Evolutionary conservation across 1,140 invertebrate species (phyloP).

Genomic region (Euura saliciscinereae): DNA sequence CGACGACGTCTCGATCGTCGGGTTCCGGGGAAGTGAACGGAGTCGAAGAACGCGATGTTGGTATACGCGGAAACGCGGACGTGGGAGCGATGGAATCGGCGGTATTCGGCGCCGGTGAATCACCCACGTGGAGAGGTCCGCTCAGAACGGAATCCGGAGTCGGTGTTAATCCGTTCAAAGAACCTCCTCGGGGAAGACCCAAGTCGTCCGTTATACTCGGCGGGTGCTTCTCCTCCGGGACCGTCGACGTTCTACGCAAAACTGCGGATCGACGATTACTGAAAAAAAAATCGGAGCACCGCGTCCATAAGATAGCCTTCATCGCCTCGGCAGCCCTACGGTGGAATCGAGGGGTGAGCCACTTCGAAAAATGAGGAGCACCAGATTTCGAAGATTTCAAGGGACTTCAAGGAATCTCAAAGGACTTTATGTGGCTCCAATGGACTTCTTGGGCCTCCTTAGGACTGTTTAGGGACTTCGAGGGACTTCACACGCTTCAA

Average conservation of each 20-base stretch:
- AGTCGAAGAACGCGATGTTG: conserved; percentile 27
- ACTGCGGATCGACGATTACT: conserved; percentile 23
- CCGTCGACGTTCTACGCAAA: conserved; percentile 43
- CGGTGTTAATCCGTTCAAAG: conserved; percentile 27
- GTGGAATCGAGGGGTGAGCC: too few relatives aligned
- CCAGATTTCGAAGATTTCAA: background rate
- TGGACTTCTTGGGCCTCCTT: too few relatives aligned
- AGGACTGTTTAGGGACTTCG: too few relatives aligned
- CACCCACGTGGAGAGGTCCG: conserved; percentile 32
- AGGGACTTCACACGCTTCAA: too few relatives aligned
- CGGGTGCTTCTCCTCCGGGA: conserved; percentile 40
- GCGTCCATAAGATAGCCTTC: too few relatives aligned
- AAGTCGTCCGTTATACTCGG: conserved; percentile 18
- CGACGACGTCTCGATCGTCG: conserved; percentile 10
- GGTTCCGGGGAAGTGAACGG: conserved; percentile 20
- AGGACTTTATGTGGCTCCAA: too few relatives aligned
- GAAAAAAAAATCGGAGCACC: background rate
- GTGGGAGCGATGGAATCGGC: conserved; percentile 40
- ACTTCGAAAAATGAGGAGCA: too few relatives aligned
- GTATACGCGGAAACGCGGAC: conserved; percentile 35
- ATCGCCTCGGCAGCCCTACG: too few relatives aligned
- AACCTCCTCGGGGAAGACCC: conserved; percentile 27
- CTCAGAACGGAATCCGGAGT: conserved; percentile 44
- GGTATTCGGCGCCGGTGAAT: conserved; percentile 34
- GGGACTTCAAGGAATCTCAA: background rate